Evolutionary conservation across 2,888 invertebrate genomes (phyloP).

Genomic region (Myopa tessellatipennis): DNA sequence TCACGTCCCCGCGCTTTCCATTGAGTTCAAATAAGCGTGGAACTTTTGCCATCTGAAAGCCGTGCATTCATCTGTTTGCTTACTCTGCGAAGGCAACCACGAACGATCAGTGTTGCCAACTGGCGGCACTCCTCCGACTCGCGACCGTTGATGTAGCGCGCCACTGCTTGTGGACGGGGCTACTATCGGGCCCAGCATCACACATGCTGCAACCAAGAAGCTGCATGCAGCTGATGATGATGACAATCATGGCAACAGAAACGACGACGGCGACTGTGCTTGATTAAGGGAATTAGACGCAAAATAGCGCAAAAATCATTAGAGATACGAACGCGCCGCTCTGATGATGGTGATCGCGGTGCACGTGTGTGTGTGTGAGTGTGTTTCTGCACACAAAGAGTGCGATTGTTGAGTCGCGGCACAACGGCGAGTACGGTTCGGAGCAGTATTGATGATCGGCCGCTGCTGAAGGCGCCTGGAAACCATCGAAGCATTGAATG

Average conservation of each 20-base stretch:
- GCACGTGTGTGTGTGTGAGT: conserved; percentile 25
- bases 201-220: not conserved
- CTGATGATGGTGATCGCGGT: not conserved
- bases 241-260: conserved; percentile 23
- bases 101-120: conserved; percentile 26
- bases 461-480: conserved; percentile 8
- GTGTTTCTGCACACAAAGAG: conserved; percentile 28
- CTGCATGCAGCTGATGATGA: not conserved
- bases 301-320: conserved; percentile 32
- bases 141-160: conserved; percentile 5
- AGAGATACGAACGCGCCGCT: conserved; percentile 32
- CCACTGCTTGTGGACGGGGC: conserved; percentile 9
- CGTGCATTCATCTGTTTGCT: not conserved
- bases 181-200: not conserved
- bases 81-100: conserved; percentile 20
- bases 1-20: not conserved
- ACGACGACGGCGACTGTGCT: conserved; percentile 19
- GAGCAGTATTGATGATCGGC: not conserved
- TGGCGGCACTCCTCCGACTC: conserved; percentile 43
- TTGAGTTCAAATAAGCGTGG: conserved; percentile 20
- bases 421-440: not conserved
- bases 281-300: conserved; percentile 40
- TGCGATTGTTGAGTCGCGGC: conserved; percentile 31
- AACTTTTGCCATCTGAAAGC: conserved; percentile 12
- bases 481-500: conserved; percentile 26